A percentile compares a stretch with the other conserved stretches of the same genome.
phyloP scores from a whole-genome alignment of 2,888 invertebrate genomes.

The Xylota sylvarum region DNA sequence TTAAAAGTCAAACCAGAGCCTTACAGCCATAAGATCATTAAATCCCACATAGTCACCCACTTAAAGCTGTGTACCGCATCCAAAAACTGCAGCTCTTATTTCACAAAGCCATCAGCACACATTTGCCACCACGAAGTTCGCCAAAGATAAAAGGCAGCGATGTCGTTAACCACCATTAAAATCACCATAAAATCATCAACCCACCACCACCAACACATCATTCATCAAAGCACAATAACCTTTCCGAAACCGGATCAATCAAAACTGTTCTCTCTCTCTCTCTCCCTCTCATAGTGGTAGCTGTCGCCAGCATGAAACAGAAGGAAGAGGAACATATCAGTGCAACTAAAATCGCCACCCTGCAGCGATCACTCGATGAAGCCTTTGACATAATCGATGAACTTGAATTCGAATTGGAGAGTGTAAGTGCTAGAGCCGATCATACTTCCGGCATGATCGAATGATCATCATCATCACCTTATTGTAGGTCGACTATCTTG shows the following conservation, averaged over 20 bases:
- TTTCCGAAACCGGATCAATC: conserved; percentile 31
- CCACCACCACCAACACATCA: neutral
- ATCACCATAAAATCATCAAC: neutral
- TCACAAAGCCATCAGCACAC: conserved; percentile 3
- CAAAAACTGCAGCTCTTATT: neutral
- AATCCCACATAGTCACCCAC: too few species aligned
- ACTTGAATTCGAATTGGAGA: conserved; percentile 83
- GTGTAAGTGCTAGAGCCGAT: conserved; percentile 78
- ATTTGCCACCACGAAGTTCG: neutral
- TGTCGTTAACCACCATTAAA: conserved; percentile 2
- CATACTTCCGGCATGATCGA: conserved; percentile 8
- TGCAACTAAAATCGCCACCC: conserved; percentile 72
- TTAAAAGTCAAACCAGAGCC: too few species aligned
- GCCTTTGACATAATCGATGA: conserved; percentile 83
- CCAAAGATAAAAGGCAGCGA: conserved; percentile 7
- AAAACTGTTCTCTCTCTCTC: conserved; percentile 1
- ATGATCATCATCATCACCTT: conserved; percentile 3
- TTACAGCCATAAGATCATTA: too few species aligned
- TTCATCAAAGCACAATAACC: conserved; percentile 4
- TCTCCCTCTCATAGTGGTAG: conserved; percentile 9
- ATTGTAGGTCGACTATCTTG: conserved; percentile 81
- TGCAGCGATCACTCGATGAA: conserved; percentile 81
- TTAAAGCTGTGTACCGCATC: too few species aligned
- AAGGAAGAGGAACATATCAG: conserved; percentile 68
- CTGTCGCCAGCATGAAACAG: conserved; percentile 50